Evolutionary conservation across 2,797 vertebrate species (phyloP), one percentile per base, ranked within the genome.

Genomic region (Meriones psammophilus): DNA sequence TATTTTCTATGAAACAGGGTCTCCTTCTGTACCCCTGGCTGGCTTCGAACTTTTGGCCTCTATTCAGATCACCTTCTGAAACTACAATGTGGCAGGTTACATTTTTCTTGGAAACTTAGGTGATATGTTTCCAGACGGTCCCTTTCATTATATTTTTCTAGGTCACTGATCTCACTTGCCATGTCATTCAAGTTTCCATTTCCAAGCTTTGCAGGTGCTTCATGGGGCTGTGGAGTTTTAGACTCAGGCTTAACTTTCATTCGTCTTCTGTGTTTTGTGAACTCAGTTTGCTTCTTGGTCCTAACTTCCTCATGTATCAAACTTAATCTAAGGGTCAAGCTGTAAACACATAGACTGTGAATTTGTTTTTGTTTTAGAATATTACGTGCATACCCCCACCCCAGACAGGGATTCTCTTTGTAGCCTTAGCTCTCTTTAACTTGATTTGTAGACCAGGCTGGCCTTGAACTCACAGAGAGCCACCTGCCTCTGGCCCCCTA

Each of bases 61-160:
- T n/a, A 4, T 30, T 26, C 33, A 8, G 18, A 13, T 54, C 5
- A 14, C 64, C n/a, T 22, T 42, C 74, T 42, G 77, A 60, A 94
- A 84, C 58, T 28, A 90, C 69, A 76, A 22, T 64, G 18, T 46
- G 9, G 6, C 88, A 58, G 74, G 36, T 94, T 64, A 64, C 15
- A n/a, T 58, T 92, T 92, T 92, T 56, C 86, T 84, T 92, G 46
- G 87, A 69, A 69, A 91, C 33, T n/a, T 60, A 39, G 54, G 71
- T 89, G n/a, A 42, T 24, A 68, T 33, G 17, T 62, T 92, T 79
- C 74, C 78, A 85, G 88, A 56, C 33, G 69, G 22, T 22, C 6
- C 56, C 54, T 86, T 33, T 20, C 5, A 17, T 7, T 33, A 3
- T 1, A 15, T 58, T 84, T 77, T 83, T 85, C 18, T 56, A 50